Conservation (phyloP, 2,797 vertebrate species). For the Thamnophis elegans region DNA sequence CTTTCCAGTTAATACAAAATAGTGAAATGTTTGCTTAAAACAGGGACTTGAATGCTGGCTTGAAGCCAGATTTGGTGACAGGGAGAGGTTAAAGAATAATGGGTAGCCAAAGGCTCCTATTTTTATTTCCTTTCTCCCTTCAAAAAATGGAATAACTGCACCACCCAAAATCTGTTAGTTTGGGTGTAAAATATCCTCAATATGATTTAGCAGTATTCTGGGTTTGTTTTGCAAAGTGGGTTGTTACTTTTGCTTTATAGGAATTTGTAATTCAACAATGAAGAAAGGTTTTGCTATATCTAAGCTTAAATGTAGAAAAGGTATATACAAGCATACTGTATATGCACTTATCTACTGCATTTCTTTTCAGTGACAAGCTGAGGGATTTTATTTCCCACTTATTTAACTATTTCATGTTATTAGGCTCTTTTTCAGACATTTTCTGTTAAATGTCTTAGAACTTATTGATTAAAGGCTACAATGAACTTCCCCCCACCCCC, state of each 20-base stretch:
- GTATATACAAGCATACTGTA: background rate
- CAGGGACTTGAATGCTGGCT: background rate
- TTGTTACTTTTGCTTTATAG: background rate
- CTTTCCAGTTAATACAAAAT: background rate
- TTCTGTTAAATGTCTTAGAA: background rate
- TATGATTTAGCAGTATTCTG: background rate
- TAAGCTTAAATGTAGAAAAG: background rate
- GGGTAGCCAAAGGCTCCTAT: background rate
- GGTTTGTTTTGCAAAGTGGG: background rate
- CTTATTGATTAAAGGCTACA: background rate
- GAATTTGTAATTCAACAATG: background rate
- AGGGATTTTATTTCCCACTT: background rate
- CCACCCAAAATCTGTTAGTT: background rate
- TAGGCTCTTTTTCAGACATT: background rate
- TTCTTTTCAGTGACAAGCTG: background rate
- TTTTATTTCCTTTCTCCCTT: background rate
- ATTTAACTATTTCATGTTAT: background rate
- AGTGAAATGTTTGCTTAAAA: background rate
- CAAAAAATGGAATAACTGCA: background rate
- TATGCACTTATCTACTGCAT: background rate
- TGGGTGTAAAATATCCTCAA: background rate
- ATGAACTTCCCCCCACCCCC: background rate
- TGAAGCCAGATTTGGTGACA: background rate
- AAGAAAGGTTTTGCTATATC: background rate
- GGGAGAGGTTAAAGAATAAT: background rate